Evolutionary conservation across 2,888 invertebrate species (phyloP).

Genomic region (Agrenia bidenticulata): DNA sequence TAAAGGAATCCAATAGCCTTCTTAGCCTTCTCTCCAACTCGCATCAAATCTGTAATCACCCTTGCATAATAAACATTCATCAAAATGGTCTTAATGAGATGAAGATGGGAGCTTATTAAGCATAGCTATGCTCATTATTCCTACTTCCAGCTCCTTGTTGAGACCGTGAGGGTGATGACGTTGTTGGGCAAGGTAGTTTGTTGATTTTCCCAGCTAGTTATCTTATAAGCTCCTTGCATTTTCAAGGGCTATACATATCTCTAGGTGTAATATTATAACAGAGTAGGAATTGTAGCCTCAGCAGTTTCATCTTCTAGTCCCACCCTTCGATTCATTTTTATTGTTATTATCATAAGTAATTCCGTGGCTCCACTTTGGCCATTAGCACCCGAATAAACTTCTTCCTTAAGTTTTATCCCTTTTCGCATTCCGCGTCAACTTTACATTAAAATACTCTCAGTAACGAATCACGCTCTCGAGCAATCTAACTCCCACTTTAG

Average conservation of each 20-base stretch:
- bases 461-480: slow-evolving; percentile 3
- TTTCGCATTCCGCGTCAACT: not conserved
- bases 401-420: not conserved
- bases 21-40: no score
- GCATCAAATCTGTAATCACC: no score
- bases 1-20: no score
- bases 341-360: slow-evolving; percentile 37
- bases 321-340: slow-evolving; percentile 33
- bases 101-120: slow-evolving; percentile 15
- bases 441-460: slow-evolving; percentile 9
- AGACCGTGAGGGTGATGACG: not conserved
- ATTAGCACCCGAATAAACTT: slow-evolving; percentile 2
- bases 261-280: no score
- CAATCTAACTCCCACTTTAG: not conserved
- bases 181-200: slow-evolving; percentile 3
- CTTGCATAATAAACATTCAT: slow-evolving; percentile 9
- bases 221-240: not conserved
- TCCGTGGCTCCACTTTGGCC: slow-evolving; percentile 12
- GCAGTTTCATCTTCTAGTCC: not conserved
- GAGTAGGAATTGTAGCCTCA: not conserved
- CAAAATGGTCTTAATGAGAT: slow-evolving; percentile 40
- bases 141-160: not conserved
- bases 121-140: not conserved
- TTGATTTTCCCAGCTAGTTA: not conserved
- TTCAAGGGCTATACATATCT: not conserved